Conservation (phyloP, 1,140 invertebrate genomes). For the Melipona quadrifasciata region DNA sequence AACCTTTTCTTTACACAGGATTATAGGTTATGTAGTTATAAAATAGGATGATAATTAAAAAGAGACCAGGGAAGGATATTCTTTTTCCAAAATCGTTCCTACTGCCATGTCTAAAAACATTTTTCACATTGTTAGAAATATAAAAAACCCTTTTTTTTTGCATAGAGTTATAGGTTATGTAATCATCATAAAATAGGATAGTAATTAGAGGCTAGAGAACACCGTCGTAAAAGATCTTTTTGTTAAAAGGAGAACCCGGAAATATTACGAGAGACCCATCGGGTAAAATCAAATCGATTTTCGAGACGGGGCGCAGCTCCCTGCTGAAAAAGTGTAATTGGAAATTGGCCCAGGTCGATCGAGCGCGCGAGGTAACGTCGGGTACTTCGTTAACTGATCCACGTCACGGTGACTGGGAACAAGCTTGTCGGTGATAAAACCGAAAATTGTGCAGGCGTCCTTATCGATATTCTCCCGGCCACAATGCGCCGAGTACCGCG, state of each 20-base stretch:
- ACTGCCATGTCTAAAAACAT: too few species aligned
- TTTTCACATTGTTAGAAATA: too few species aligned
- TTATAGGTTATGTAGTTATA: too few species aligned
- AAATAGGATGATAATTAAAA: too few species aligned
- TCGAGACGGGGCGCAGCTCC: slow-evolving; percentile 11
- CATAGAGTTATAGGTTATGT: too few species aligned
- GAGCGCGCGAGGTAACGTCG: slow-evolving; percentile 18
- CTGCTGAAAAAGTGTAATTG: slow-evolving; percentile 18
- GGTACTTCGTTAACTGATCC: slow-evolving; percentile 44
- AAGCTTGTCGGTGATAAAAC: slow-evolving; percentile 34
- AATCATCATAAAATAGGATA: too few species aligned
- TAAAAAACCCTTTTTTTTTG: too few species aligned
- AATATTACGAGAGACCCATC: neutral
- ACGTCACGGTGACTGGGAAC: slow-evolving; percentile 34
- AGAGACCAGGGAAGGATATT: too few species aligned
- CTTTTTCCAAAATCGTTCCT: too few species aligned
- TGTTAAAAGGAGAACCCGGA: neutral
- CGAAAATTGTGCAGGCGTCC: slow-evolving; percentile 29
- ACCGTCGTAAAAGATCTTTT: too few species aligned
- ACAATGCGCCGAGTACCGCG: neutral
- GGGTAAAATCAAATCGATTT: neutral
- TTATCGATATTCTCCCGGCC: slow-evolving; percentile 27
- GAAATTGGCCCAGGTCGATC: slow-evolving; percentile 39
- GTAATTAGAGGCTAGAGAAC: too few species aligned
- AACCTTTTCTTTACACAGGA: too few species aligned